A percentile compares a stretch with the other conserved stretches of the same genome.
These are phyloP conservation scores for Calypte anna DNA, from an alignment of 2,113 vertebrate genomes.

Conservation along the genomic window DNA sequence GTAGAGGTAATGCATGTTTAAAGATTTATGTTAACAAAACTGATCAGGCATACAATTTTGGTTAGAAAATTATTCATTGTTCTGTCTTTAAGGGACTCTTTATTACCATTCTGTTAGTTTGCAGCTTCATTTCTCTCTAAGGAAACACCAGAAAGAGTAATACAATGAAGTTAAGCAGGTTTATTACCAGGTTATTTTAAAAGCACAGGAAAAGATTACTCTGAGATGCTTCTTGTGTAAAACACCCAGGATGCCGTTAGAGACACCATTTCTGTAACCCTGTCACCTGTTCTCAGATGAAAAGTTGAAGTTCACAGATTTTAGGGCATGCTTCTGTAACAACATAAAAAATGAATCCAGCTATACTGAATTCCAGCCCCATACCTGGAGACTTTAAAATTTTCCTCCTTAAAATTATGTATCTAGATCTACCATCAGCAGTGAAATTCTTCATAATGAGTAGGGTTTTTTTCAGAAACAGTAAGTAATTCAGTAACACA, in stretches of 20 bases:
- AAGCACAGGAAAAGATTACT: not conserved
- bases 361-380: not conserved
- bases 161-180: not conserved
- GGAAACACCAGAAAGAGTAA: not conserved
- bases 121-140: not conserved
- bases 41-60: not conserved
- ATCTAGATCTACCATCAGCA: not conserved
- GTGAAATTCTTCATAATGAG: not conserved
- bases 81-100: not conserved
- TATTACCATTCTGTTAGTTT: not conserved
- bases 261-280: not conserved
- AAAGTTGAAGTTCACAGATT: not conserved
- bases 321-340: not conserved
- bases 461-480: not conserved
- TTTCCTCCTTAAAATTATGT: not conserved
- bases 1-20: not conserved
- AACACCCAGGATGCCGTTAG: not conserved
- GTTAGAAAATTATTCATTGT: not conserved
- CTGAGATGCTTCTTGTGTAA: not conserved
- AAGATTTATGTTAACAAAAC: not conserved
- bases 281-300: not conserved
- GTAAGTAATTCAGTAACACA: not conserved
- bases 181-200: not conserved
- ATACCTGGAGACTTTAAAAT: accelerated
- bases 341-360: not conserved